Evolutionary conservation across 2,888 invertebrate species (phyloP), one percentile per base, ranked within the genome.

Genomic region (Macroteleia sp.): DNA sequence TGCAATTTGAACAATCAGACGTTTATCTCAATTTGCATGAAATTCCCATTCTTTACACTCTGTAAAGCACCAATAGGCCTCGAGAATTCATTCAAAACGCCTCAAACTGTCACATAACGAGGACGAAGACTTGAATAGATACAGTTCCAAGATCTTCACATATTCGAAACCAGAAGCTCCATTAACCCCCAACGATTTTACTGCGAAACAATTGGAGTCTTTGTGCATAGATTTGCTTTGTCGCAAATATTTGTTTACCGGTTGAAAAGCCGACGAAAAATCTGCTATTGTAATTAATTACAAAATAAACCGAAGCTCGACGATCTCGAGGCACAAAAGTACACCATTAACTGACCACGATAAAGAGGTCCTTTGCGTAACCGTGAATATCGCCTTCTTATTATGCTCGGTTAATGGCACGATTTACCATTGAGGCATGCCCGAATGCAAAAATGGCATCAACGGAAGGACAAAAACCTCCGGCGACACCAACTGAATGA

Each of bases 401-500:
- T 89, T 89, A 89, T 85, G 81, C 80, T 76, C 82, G 83, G 77
- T 89, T 89, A 88, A 89, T 89, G 86, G 88, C 83, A 82, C 87
- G 85, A 89, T 89, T 89, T 88, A 84, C 86, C 83, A 88, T 87
- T 88, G 86, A 86, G 61, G 42, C 67, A 48, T 52, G 67, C 59
- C 61, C 52, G 44, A 61, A 50, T 22, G 74, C 34, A 82, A 77
- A 83, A 80, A 75, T 62, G 74, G 80, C 50, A 70, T 42, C 54
- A 36, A 66, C 36, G 54, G 50, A 77, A 75, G 56, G 56, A 56
- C 74, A 79, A 81, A 81, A 80, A 81, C 77, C 80, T 70, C 61
- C 54, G 81, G 82, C 86, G 85, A 88, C 86, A 87, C 85, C 82
- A 66, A 67, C 86, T 88, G 90, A 90, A 91, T 90, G 90, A 91